These are phyloP conservation scores for Telmatherina bonti DNA, from an alignment of 2,797 vertebrate species.

Conservation along the genomic window DNA sequence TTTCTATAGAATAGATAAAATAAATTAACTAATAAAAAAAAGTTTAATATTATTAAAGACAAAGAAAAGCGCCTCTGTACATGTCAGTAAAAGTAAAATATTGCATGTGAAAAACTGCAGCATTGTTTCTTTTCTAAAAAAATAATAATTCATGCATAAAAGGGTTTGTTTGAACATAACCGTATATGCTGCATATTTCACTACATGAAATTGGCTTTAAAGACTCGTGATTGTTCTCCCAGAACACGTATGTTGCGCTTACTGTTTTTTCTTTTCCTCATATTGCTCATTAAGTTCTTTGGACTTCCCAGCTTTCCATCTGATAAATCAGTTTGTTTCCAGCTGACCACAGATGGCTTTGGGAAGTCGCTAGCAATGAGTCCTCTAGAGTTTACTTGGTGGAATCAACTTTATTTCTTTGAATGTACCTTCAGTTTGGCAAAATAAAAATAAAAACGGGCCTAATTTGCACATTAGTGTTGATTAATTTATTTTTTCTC, in stretches of 20 bases:
- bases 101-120: no score
- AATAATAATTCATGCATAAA: background rate
- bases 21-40: no score
- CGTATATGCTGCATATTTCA: no score
- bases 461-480: slow-evolving; percentile 52
- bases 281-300: background rate
- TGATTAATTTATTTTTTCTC: slow-evolving; percentile 24
- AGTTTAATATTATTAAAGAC: no score
- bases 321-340: slow-evolving; percentile 7
- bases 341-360: slow-evolving; percentile 26
- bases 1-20: no score
- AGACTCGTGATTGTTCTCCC: background rate
- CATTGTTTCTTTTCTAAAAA: no score
- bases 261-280: background rate
- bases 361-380: slow-evolving; percentile 23
- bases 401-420: slow-evolving; percentile 56
- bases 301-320: background rate
- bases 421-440: slow-evolving; percentile 40
- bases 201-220: background rate
- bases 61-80: no score
- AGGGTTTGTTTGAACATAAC: no score
- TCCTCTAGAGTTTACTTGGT: slow-evolving; percentile 40
- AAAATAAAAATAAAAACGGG: slow-evolving; percentile 34
- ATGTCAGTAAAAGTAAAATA: no score
- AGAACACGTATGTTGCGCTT: no score